Conservation (phyloP, 2,888 invertebrate species). For the Leistus spinibarbis region DNA sequence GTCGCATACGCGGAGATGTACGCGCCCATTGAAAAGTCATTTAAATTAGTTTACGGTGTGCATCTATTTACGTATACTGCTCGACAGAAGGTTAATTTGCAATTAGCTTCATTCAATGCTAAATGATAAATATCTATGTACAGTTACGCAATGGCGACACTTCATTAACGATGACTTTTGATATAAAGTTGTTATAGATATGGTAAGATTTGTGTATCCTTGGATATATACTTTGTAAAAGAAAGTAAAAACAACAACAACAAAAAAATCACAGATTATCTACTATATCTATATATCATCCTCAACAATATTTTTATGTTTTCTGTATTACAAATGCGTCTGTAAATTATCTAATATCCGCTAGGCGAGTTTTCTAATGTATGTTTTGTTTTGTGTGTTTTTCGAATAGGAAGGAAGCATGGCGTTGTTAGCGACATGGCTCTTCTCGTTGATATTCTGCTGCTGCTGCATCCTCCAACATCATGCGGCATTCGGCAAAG, state of each 20-base stretch:
- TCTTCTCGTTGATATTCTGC: constrained; percentile 20
- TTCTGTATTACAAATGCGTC: no score
- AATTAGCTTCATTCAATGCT: not conserved
- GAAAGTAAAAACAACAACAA: no score
- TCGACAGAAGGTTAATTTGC: not conserved
- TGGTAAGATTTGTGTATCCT: no score
- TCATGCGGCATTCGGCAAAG: constrained; percentile 18
- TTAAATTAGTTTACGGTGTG: not conserved
- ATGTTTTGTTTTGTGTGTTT: not conserved
- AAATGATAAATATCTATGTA: not conserved
- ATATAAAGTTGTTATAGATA: no score
- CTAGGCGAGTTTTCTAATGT: no score
- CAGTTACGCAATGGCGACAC: not conserved
- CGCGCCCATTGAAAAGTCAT: not conserved
- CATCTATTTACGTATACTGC: not conserved
- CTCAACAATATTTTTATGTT: no score
- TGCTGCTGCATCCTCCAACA: constrained; percentile 16
- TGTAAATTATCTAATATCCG: no score
- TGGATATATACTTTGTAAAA: no score
- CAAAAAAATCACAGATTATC: no score
- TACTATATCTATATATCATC: no score
- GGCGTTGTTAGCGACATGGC: constrained; percentile 22
- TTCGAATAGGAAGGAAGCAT: constrained; percentile 17
- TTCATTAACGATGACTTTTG: not conserved
- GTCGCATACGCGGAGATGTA: not conserved